These are phyloP conservation scores for Pristionchus mayeri DNA, from an alignment of 2,888 invertebrate species.

Conservation along the genomic window DNA sequence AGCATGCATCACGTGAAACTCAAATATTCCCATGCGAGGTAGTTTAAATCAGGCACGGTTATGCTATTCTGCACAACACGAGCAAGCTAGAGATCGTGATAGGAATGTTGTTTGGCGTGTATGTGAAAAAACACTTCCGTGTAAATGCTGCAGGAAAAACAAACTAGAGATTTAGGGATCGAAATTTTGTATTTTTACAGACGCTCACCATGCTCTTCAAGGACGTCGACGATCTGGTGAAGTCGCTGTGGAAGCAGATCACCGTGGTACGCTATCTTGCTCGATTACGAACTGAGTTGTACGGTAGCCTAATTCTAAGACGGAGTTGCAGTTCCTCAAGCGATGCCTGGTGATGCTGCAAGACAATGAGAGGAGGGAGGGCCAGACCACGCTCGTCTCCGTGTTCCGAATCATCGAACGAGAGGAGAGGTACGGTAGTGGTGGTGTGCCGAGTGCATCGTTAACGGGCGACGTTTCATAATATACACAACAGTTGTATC, in stretches of 20 bases:
- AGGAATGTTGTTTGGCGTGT: neutral
- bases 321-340: conserved; percentile 83
- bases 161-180: neutral
- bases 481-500: too few species aligned
- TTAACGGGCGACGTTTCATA: neutral
- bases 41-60: too few species aligned
- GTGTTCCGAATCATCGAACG: conserved; percentile 95
- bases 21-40: too few species aligned
- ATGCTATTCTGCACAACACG: too few species aligned
- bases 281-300: too few species aligned
- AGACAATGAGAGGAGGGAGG: conserved; percentile 81
- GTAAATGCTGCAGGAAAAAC: neutral
- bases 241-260: conserved; percentile 78
- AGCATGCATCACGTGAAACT: too few species aligned
- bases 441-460: conserved; percentile 7
- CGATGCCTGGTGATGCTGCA: conserved; percentile 79
- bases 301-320: neutral
- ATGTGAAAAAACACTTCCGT: neutral
- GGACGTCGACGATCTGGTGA: conserved; percentile 92
- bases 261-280: conserved; percentile 24
- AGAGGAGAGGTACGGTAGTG: conserved; percentile 84
- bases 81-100: neutral
- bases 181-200: conserved; percentile 57
- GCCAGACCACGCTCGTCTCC: conserved; percentile 85
- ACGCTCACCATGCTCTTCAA: conserved; percentile 96